Evolutionary conservation across 2,888 invertebrate species (phyloP), one percentile per base, ranked within the genome.

Genomic region (Eilema sororculum): DNA sequence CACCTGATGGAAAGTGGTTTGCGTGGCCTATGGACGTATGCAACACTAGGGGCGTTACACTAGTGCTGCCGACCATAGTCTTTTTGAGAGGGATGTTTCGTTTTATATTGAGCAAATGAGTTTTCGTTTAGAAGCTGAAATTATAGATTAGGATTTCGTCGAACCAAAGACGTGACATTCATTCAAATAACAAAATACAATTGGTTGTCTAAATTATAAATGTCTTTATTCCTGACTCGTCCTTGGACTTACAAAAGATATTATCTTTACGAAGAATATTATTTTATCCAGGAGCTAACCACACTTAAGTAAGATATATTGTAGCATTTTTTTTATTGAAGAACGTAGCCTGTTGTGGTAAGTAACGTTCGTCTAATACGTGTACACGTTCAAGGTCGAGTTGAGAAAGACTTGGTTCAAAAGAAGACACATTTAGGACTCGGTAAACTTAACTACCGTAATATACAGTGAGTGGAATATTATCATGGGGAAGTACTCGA

Each of bases 301-400:
- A 6, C 22, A 28, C 8, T 41, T 28, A n/a, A 41, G 22, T 20
- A 62, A 68, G 57, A 68, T 57, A 62, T 37, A 68, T 33, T 5
- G 37, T 24, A n/a, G 58, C 4, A 59, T 24, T 41, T 41, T 69
- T 56, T 52, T 4, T 52, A 68, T 66, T 66, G 20, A 66, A 57
- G 61, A 62, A 52, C 20, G 41, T 30, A 56, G 13, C 58, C 28
- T 67, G 64, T 76, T 73, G 68, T 72, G 30, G 20, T 5, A 69
- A 57, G 58, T 72, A 73, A 74, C 67, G 60, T 16, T 57, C n/a
- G 13, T 64, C 20, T 61, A 65, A 70, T 65, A 69, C 41, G 69
- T 68, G 65, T 67, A 66, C 28, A 30, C 24, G 33, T 57, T 2
- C 33, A 60, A 52, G 41, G 60, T 67, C 68, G 60, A 61, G 2